Conservation (phyloP, 2,888 invertebrate species). For the Chrysomela aeneicollis region DNA sequence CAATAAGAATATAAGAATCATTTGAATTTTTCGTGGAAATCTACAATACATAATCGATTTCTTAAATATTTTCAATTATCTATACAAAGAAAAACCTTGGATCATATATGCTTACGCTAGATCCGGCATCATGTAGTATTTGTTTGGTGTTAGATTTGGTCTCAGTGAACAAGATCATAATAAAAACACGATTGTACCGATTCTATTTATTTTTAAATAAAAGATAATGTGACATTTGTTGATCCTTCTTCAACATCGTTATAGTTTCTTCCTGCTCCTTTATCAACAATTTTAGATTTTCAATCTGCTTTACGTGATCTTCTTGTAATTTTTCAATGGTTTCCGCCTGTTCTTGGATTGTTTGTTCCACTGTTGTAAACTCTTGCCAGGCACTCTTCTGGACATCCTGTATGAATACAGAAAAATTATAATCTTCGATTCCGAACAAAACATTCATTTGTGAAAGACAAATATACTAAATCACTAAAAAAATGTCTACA, state of each 20-base stretch:
- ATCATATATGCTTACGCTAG: too few species aligned
- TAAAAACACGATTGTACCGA: not conserved
- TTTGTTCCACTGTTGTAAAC: slow-evolving; percentile 63
- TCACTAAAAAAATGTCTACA: too few species aligned
- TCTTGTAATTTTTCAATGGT: slow-evolving; percentile 62
- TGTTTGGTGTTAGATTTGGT: not conserved
- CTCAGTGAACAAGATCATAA: not conserved
- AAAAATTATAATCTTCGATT: not conserved
- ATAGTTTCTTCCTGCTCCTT: slow-evolving; percentile 62
- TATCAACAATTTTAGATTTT: slow-evolving; percentile 60
- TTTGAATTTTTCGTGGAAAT: too few species aligned
- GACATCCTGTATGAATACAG: slow-evolving; percentile 58
- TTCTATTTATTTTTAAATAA: slow-evolving; percentile 54
- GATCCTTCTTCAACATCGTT: slow-evolving; percentile 50
- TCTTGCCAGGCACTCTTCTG: slow-evolving; percentile 65
- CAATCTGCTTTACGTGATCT: slow-evolving; percentile 62
- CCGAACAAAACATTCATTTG: too few species aligned
- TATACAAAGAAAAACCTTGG: too few species aligned
- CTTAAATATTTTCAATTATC: too few species aligned
- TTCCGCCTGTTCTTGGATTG: slow-evolving; percentile 62
- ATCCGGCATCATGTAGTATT: too few species aligned
- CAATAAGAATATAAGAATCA: too few species aligned
- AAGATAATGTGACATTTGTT: slow-evolving; percentile 54
- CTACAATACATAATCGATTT: too few species aligned
- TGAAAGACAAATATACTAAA: too few species aligned